Conservation (phyloP, 2,113 vertebrate species). For the Chunga burmeisteri region DNA sequence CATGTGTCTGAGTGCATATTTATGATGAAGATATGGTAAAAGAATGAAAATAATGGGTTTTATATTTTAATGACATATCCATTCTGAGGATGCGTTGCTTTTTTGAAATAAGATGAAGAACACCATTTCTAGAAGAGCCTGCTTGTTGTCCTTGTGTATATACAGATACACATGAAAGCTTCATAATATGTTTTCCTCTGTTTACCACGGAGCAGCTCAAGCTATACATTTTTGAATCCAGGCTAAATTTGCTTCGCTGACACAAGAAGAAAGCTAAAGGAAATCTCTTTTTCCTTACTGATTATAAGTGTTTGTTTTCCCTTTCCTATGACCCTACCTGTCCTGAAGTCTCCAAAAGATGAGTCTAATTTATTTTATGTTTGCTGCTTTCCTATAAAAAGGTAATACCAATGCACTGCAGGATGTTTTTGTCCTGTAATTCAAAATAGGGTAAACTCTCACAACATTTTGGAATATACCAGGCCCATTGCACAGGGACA, state of each 20-base stretch:
- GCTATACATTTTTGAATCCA: not conserved
- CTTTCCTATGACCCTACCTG: not conserved
- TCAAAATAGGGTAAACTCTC: not conserved
- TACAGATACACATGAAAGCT: not conserved
- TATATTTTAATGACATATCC: not conserved
- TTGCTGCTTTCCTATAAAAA: not conserved
- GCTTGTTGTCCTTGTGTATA: not conserved
- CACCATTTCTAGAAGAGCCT: not conserved
- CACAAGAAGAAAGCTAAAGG: not conserved
- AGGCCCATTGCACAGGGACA: not conserved
- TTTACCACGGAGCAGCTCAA: not conserved
- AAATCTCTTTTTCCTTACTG: not conserved
- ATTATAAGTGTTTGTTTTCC: not conserved
- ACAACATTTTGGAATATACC: not conserved
- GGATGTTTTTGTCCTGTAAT: not conserved
- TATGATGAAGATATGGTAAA: not conserved
- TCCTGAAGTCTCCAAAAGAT: not conserved
- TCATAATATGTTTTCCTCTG: not conserved
- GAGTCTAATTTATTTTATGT: conserved; percentile 34
- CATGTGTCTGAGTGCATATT: not conserved
- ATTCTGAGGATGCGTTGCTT: not conserved
- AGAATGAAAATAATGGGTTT: not conserved
- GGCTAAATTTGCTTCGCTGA: not conserved
- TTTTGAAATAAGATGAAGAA: not conserved
- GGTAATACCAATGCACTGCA: not conserved